Conservation (phyloP, 2,797 vertebrate genomes). For the Ceryle rudis region DNA sequence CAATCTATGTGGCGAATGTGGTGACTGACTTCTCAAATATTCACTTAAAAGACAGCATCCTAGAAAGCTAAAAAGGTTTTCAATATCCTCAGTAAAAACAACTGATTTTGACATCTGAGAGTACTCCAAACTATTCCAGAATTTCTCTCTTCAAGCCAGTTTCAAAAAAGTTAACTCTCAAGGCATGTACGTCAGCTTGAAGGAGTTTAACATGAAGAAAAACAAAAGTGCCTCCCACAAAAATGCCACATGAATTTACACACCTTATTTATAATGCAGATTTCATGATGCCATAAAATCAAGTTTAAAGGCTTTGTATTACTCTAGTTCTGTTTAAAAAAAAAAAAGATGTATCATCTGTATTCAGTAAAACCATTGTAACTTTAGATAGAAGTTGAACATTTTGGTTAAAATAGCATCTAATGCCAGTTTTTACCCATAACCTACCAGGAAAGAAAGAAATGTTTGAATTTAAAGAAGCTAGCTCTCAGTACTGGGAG, state of each 20-base stretch:
- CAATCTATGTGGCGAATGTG: background rate
- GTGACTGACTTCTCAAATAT: background rate
- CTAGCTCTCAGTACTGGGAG: background rate
- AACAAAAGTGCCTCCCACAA: background rate
- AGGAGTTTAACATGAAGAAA: background rate
- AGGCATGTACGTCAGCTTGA: background rate
- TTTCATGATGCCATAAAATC: background rate
- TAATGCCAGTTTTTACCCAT: background rate
- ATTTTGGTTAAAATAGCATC: background rate
- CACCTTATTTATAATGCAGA: background rate
- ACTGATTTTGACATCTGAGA: background rate
- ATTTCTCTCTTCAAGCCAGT: background rate
- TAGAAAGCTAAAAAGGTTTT: background rate
- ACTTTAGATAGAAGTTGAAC: background rate
- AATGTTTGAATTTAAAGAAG: background rate
- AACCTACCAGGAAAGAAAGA: background rate
- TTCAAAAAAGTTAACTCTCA: background rate
- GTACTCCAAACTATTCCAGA: background rate
- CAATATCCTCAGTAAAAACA: background rate
- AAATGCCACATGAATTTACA: background rate
- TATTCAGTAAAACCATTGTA: background rate
- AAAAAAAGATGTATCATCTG: background rate
- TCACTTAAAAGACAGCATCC: background rate
- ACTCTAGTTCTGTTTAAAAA: background rate
- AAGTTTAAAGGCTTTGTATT: background rate